Evolutionary conservation across 2,888 invertebrate genomes (phyloP).

Genomic region (Erebia palarica): DNA sequence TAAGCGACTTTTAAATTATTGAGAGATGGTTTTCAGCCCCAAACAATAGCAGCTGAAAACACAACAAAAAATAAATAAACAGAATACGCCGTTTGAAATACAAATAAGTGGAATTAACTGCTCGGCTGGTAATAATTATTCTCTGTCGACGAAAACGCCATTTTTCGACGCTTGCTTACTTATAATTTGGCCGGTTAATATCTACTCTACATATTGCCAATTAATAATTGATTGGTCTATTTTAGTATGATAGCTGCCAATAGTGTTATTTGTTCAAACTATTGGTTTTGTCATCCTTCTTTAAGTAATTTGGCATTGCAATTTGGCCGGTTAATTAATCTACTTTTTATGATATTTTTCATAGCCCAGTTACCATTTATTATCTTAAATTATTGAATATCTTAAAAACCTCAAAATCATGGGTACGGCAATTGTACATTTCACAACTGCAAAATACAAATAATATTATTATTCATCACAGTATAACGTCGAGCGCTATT

Average conservation of each 20-base stretch:
- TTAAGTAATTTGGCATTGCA: too few relatives aligned
- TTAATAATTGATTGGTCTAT: conserved; percentile 66
- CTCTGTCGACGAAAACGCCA: conserved; percentile 60
- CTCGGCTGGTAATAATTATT: conserved; percentile 68
- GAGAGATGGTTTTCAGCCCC: too few relatives aligned
- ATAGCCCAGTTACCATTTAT: too few relatives aligned
- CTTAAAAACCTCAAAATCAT: too few relatives aligned
- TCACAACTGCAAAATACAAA: neutral
- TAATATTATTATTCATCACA: neutral
- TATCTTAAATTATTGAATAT: too few relatives aligned
- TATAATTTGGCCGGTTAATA: conserved; percentile 66
- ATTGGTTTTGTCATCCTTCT: neutral
- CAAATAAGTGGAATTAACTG: conserved; percentile 69
- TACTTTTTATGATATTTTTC: too few relatives aligned
- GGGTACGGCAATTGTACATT: neutral
- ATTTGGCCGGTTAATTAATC: too few relatives aligned
- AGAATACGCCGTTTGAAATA: conserved; percentile 50
- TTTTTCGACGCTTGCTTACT: conserved; percentile 63
- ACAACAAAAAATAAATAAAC: conserved; percentile 26
- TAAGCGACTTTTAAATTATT: too few relatives aligned
- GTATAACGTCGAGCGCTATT: too few relatives aligned
- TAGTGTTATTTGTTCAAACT: neutral
- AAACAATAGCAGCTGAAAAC: conserved; percentile 11
- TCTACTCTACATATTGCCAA: conserved; percentile 60
- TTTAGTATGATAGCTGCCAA: conserved; percentile 63